Evolutionary conservation across 2,113 vertebrate genomes (phyloP), one percentile per base, ranked within the genome.

Genomic region (Otus sunia): DNA sequence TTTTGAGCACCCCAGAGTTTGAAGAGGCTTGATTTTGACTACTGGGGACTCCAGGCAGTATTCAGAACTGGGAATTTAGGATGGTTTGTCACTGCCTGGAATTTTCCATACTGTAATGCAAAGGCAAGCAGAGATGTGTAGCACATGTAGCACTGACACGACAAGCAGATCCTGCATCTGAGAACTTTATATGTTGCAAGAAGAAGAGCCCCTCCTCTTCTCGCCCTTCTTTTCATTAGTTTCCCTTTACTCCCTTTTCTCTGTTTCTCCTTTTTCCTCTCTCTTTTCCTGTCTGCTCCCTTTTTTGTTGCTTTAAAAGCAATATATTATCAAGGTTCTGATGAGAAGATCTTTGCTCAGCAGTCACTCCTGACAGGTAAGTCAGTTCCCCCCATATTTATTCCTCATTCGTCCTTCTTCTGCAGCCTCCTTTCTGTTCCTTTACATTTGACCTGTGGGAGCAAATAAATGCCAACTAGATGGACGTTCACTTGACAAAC

Each of bases 301-400:
- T 75, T 89, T 92, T 94, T 67, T 92, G n/a, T 91, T 96, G 89
- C 92, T 95, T 96, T 96, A 92, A 96, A 97, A 96, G 67, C 87
- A 92, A 91, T 96, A 23, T 93, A 45, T 80, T 96, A 30, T 90
- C 74, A 92, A 90, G 85, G 82, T 94, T 96, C 62, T 92, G 92
- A 88, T 92, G 78, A 74, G 95, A 94, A 94, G 92, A 90, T 94
- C 87, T 94, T 92, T 96, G 67, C 80, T 91, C 89, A 86, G 77
- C 86, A 88, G 66, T 69, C 36, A 25, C 74, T 97, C 80, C 90
- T 88, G 84, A 67, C 91, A 97, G 96, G 95, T 97, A 89, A 97
- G 95, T 95, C 79, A 81, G 64, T 76, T 69, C 66, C 56, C 73
- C 74, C 80, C 7, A 0, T 76, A 79, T 82, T 92, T 94, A 82